A percentile compares a stretch with the other conserved stretches of the same genome.
Conservation (phyloP, 2,888 invertebrate genomes). For the Dicycla oo region DNA sequence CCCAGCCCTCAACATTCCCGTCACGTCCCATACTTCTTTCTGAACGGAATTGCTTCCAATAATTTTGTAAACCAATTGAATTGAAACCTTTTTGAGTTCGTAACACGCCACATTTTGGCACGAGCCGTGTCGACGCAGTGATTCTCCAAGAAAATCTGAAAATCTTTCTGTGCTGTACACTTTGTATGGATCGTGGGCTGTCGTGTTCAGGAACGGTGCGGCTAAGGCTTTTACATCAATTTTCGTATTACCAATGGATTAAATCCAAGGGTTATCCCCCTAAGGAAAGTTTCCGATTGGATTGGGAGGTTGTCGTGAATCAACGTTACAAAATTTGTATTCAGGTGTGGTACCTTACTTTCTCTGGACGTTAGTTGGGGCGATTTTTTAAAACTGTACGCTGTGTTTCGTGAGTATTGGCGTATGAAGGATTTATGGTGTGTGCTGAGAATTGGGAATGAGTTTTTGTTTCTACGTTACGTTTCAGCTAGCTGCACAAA, state of each 20-base stretch:
- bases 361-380: constrained; percentile 79
- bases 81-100: constrained; percentile 82
- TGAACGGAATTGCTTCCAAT: constrained; percentile 88
- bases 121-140: constrained; percentile 74
- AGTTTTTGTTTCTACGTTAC: constrained; percentile 32
- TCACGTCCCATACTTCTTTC: constrained; percentile 89
- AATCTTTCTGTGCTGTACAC: constrained; percentile 78
- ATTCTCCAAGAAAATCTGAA: constrained; percentile 84
- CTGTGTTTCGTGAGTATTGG: constrained; percentile 58
- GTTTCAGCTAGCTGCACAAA: constrained; percentile 30
- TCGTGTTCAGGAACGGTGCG: constrained; percentile 76
- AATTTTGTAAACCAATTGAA: constrained; percentile 82
- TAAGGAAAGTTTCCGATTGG: constrained; percentile 86
- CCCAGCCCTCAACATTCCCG: constrained; percentile 74
- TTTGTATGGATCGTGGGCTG: constrained; percentile 83
- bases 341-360: constrained; percentile 83
- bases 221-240: constrained; percentile 88
- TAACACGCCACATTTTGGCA: constrained; percentile 83
- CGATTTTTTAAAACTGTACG: constrained; percentile 79
- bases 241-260: constrained; percentile 90
- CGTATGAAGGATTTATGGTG: constrained; percentile 65
- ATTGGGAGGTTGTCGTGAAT: constrained; percentile 85
- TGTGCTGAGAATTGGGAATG: constrained; percentile 56
- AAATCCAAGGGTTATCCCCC: constrained; percentile 87
- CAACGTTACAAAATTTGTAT: constrained; percentile 89